Base-by-base conservation (phyloP, 1,140 invertebrate species). In the Lithobius niger region DNA sequence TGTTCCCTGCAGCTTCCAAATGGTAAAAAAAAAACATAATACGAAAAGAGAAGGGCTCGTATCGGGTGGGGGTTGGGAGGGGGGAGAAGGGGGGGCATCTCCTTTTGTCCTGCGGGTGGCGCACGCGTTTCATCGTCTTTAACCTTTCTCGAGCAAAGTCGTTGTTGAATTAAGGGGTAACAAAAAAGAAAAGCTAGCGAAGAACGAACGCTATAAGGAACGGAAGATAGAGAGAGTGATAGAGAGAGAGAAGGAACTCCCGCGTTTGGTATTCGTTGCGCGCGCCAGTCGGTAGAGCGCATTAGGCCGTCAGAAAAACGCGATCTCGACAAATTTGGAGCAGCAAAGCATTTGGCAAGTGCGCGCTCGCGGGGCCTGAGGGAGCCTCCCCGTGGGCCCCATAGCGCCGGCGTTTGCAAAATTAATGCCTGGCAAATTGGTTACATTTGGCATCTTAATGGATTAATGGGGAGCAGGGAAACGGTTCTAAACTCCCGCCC, bases 391-490 rank as follows among this genome's bases (percentile, higher is more conserved):
- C 10, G 6, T 6, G 10, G 22, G 13, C 44, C 44, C 44, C 44
- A 47, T 10, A 6, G 10, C 44, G 13, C 44, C 13, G 22, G 10
- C 6, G 10, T 47, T 47, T 47, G 44, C 44, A 47, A 47, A 47
- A 47, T 47, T 47, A 47, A 47, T 47, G 44, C 44, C 44, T 47
- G 44, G 44, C 44, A 47, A 47, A 47, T 47, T 47, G 44, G 15
- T 47, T 47, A 15, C 44, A 47, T 47, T 47, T 47, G 44, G 10
- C 44, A 47, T 47, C 44, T 47, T 47, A 47, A 47, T 47, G 22
- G 44, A 18, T 47, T 47, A 47, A 47, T 47, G 44, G 44, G 22
- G n/a, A 36, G 31, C 31, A n/a, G 10, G 31, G 31, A 36, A 36
- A 36, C 10, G 10, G 31, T n/a, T n/a, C n/a, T n/a, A n/a, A n/a